Conservation (phyloP, 2,797 vertebrate genomes). For the Micropoecilia bifurca region DNA sequence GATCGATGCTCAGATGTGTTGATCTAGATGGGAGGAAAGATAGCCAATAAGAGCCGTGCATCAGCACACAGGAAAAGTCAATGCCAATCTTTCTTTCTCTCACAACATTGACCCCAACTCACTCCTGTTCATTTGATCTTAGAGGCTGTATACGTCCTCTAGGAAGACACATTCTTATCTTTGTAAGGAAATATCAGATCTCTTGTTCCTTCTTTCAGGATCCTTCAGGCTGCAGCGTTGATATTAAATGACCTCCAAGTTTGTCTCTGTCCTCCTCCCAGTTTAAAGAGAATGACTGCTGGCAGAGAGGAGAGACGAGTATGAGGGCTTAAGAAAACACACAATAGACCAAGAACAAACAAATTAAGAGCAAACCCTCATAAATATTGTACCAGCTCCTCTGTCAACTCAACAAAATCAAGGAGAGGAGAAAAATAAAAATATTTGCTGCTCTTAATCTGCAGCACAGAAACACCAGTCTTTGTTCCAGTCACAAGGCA, state of each 20-base stretch:
- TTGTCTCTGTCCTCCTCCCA: not conserved
- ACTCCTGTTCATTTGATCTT: conserved; percentile 43
- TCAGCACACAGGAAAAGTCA: conserved; percentile 60
- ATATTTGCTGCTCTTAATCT: not conserved
- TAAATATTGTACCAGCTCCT: not conserved
- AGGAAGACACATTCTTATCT: not conserved
- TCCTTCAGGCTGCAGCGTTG: not conserved
- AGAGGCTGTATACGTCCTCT: conserved; percentile 17
- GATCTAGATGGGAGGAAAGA: conserved; percentile 56
- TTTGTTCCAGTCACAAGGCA: not conserved
- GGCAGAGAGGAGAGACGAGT: not conserved
- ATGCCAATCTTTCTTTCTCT: conserved; percentile 59
- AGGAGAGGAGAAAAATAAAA: not conserved
- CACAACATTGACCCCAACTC: conserved; percentile 55
- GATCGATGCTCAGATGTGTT: conserved; percentile 62
- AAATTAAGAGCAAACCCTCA: not conserved
- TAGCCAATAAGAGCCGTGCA: conserved; percentile 51
- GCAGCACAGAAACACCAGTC: not conserved
- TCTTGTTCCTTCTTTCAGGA: not conserved
- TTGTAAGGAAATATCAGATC: not conserved
- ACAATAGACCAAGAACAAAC: not conserved
- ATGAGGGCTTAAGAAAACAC: not conserved
- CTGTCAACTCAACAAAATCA: not conserved
- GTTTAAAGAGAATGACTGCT: not conserved
- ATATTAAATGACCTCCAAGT: not conserved